Evolutionary conservation across 2,888 invertebrate species (phyloP), one percentile per base, ranked within the genome.

Genomic region (Metopia argyrocephala): DNA sequence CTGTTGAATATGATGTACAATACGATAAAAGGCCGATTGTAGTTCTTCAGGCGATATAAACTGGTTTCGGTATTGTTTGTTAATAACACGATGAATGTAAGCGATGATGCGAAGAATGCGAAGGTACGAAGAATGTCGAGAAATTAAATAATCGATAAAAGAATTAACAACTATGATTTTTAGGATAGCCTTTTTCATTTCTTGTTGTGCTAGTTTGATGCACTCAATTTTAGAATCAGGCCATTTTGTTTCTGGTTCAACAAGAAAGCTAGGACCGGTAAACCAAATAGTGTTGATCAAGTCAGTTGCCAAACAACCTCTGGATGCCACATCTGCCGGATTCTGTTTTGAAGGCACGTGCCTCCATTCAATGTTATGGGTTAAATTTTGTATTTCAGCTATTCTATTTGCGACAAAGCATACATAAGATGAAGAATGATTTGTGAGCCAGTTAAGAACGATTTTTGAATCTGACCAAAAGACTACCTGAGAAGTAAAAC

Each of bases 401-500:
- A 46, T 3, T 46, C 46, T 46, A 46, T 46, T 46, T n/a, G 46
- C 46, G 15, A 46, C 46, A 6, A 46, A 46, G 46, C 46, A 46
- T n/a, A 46, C 46, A 6, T 46, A 46, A 2, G 46, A 46, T 12
- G 46, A 46, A 1, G 46, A 46, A 46, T 46, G 46, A 46, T 15
- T 27, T 21, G 31, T 38, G 7, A 61, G 45, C 61, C 61, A 61
- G 15, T 61, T 31, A 1, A 61, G 20, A 3, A 61, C 59, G 12
- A 70, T 70, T 52, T 70, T 38, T 7, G 82, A 82, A 50, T 83
- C 80, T 3, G 76, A 80, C 78, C 79, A 83, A 23, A 83, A 78
- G 12, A 27, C 65, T 7, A 69, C 15, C 9, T 45, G 2, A 21
- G 50, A 23, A 46, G 20, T 15, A 25, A 25, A 73, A 15, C n/a